phyloP scores from a whole-genome alignment of 2,888 invertebrate genomes.

The Stenodera caucasica region DNA sequence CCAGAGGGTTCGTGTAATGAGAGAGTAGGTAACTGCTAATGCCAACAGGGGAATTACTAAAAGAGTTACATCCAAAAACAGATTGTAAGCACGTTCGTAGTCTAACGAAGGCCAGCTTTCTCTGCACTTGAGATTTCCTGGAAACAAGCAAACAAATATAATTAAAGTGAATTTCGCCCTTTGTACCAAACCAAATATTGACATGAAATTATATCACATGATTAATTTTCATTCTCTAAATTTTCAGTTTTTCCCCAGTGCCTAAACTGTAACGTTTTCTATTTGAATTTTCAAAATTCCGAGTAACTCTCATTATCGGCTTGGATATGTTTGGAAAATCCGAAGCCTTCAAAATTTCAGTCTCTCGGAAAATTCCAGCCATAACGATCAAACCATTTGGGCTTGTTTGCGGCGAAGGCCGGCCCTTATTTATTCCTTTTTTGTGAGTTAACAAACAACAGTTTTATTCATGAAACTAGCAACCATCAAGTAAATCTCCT shows the following conservation, averaged over 20 bases:
- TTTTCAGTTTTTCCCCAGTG: too few species aligned
- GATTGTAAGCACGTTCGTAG: slow-evolving; percentile 63
- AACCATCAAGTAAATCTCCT: neutral
- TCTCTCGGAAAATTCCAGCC: too few species aligned
- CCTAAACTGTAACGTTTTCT: too few species aligned
- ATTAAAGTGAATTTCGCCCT: slow-evolving; percentile 11
- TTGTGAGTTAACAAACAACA: neutral
- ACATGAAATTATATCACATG: too few species aligned
- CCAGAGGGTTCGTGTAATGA: slow-evolving; percentile 60
- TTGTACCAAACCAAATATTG: too few species aligned
- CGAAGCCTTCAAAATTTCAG: too few species aligned
- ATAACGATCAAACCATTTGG: too few species aligned
- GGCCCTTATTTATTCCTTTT: neutral
- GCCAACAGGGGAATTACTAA: slow-evolving; percentile 68
- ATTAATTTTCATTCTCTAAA: too few species aligned
- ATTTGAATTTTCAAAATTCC: too few species aligned
- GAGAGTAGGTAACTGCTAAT: slow-evolving; percentile 66
- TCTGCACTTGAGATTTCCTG: slow-evolving; percentile 64
- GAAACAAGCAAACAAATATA: slow-evolving; percentile 26
- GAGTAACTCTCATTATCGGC: too few species aligned
- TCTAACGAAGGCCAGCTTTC: slow-evolving; percentile 62
- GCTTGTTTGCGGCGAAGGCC: too few species aligned
- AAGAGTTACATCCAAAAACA: slow-evolving; percentile 65
- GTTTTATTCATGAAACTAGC: neutral
- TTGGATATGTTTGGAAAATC: too few species aligned